Evolutionary conservation across 1,140 invertebrate genomes (phyloP).

Genomic region (Pogonomyrmex californicus): DNA sequence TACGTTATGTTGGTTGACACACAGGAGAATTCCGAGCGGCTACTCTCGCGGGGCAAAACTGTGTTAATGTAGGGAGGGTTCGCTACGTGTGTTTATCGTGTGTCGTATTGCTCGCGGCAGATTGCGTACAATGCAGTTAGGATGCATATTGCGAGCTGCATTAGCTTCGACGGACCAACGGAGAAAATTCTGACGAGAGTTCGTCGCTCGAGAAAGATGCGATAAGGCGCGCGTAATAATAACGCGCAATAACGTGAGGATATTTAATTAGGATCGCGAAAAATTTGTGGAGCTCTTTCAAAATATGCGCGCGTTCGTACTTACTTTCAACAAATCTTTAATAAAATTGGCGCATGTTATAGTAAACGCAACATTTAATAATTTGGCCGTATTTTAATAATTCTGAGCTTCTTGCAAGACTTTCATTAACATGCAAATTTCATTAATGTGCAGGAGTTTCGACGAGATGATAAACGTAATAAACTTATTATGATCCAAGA

Average conservation of each 20-base stretch:
- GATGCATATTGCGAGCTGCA: slow-evolving; percentile 19
- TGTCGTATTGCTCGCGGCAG: slow-evolving; percentile 53
- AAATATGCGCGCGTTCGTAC: not conserved
- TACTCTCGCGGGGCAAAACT: slow-evolving; percentile 30
- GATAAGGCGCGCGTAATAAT: slow-evolving; percentile 8
- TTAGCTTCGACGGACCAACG: not conserved
- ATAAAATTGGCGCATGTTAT: not conserved
- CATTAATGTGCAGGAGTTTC: slow-evolving; percentile 16
- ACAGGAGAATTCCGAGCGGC: slow-evolving; percentile 20
- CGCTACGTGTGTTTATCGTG: slow-evolving; percentile 46
- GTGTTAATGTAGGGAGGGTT: slow-evolving; percentile 53
- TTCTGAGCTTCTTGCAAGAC: slow-evolving; percentile 11
- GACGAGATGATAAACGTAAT: slow-evolving; percentile 7
- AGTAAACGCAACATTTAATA: slow-evolving; percentile 12
- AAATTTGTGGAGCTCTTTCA: not conserved
- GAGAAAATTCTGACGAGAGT: not conserved
- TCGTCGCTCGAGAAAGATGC: not conserved
- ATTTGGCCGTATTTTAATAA: slow-evolving; percentile 42
- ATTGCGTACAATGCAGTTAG: slow-evolving; percentile 56
- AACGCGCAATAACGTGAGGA: not conserved
- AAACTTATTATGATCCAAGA: slow-evolving; percentile 35
- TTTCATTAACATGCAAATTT: slow-evolving; percentile 33
- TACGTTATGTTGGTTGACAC: slow-evolving; percentile 35
- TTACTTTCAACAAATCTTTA: slow-evolving; percentile 16
- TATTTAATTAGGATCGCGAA: slow-evolving; percentile 19